phyloP scores from a whole-genome alignment of 2,113 vertebrate species.

The Rhinogobius similis region DNA sequence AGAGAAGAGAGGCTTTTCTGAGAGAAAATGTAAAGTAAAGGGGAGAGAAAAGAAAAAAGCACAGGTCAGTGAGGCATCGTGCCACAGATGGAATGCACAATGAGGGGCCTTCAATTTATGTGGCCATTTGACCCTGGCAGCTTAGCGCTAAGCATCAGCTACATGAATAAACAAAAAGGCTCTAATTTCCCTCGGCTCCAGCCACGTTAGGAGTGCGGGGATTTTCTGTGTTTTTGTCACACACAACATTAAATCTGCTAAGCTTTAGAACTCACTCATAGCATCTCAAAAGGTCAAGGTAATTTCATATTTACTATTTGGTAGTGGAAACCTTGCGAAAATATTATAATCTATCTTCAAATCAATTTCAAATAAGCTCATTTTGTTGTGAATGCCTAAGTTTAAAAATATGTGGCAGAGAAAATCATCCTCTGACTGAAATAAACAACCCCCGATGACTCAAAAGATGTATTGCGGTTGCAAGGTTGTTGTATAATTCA shows the following conservation, averaged over 20 bases:
- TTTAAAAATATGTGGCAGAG: not conserved
- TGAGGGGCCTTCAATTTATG: conserved; percentile 9
- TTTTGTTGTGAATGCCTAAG: too few relatives aligned
- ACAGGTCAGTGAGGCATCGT: not conserved
- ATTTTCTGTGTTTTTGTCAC: conserved; percentile 21
- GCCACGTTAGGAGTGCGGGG: conserved; percentile 15
- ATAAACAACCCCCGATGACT: not conserved
- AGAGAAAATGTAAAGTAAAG: not conserved
- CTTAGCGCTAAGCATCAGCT: conserved; percentile 6
- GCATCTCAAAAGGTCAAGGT: not conserved
- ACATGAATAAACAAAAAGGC: conserved; percentile 39
- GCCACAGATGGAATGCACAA: conserved; percentile 1
- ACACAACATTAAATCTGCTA: conserved; percentile 12
- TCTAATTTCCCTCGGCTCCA: conserved; percentile 27
- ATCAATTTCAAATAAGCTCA: not conserved
- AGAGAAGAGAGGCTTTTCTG: too few relatives aligned
- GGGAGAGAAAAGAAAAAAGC: conserved; percentile 1
- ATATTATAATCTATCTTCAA: not conserved
- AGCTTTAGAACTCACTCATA: not conserved
- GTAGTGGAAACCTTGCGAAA: not conserved
- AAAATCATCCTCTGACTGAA: not conserved
- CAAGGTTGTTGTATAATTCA: not conserved
- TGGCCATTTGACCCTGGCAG: conserved; percentile 32
- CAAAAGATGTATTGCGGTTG: not conserved
- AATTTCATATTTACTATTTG: conserved; percentile 6